Evolutionary conservation across 2,113 vertebrate genomes (phyloP), one percentile per base, ranked within the genome.

Genomic region (Calyptomena viridis): DNA sequence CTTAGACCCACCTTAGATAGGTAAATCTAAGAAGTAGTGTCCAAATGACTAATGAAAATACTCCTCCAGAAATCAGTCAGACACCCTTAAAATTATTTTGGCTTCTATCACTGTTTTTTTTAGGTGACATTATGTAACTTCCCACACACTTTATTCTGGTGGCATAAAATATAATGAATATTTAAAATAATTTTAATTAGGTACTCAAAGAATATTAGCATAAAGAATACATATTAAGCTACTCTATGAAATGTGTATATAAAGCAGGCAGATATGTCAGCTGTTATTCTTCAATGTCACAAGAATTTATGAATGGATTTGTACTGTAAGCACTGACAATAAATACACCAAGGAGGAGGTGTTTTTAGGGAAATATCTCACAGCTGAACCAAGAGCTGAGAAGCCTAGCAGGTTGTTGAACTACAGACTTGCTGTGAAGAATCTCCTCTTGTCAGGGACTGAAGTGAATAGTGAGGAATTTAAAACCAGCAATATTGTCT

Each of bases 181-280:
- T 47, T 92, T 81, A n/a, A 90, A 91, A 91, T 89, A 53, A 79
- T 83, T 95, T 62, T 47, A 69, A 89, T 83, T 82, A 74, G 58
- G n/a, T 53, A 79, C 14, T 92, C 24, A 72, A 95, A 84, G 33
- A 84, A 89, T 74, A 93, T 60, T 60, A 95, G 90, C 31, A 56
- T 53, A 86, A 83, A 47, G 50, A 60, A 88, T 37, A 46, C 17
- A 39, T 52, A 64, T 24, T 53, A 88, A 91, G 31, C 60, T 75
- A 46, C 52, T 66, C 40, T 18, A 78, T 16, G 93, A 96, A 90
- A 33, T 68, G 28, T n/a, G 47, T 47, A 68, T 30, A 37, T n/a
- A 69, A 93, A 94, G 53, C 46, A 89, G 28, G 31, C 30, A 73
- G 50, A 84, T 89, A 84, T 84, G 47, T 67, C 35, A 88, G n/a